Percentiles rank a stretch among this genome's conserved stretches.
phyloP scores from a whole-genome alignment of 2,797 vertebrate species.

The Alca torda region DNA sequence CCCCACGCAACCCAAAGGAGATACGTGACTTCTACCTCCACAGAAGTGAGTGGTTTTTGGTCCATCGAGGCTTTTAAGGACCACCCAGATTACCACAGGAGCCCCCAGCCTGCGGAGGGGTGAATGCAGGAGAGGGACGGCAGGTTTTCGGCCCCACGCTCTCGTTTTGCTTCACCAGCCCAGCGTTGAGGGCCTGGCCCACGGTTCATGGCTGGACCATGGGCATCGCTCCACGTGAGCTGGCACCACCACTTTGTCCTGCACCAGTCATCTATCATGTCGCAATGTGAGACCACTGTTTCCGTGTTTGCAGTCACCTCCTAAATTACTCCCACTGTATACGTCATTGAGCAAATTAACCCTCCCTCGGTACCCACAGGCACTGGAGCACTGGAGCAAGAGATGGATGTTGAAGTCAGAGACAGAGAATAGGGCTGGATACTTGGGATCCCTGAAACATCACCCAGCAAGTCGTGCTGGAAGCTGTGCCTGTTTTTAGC shows the following conservation, averaged over 20 bases:
- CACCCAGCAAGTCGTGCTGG: neutral
- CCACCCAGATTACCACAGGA: neutral
- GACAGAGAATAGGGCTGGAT: neutral
- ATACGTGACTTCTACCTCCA: neutral
- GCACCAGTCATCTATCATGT: accelerated
- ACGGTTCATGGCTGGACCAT: accelerated
- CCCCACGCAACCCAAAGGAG: neutral
- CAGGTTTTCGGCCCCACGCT: neutral
- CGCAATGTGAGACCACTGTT: accelerated
- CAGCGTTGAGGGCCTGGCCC: accelerated
- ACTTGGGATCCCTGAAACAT: neutral
- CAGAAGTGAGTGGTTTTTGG: neutral
- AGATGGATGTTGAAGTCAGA: neutral
- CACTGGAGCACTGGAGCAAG: neutral
- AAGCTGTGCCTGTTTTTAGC: neutral
- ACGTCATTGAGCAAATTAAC: neutral
- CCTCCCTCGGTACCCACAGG: neutral
- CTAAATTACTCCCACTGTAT: neutral
- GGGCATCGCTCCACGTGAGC: accelerated
- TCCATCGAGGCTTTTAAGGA: neutral
- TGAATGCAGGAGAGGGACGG: neutral
- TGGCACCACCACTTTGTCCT: neutral
- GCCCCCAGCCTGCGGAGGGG: accelerated
- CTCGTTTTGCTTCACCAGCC: neutral
- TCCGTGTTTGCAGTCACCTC: neutral